Evolutionary conservation across 1,140 invertebrate species (phyloP).

Genomic region (Drosophila lowei): DNA sequence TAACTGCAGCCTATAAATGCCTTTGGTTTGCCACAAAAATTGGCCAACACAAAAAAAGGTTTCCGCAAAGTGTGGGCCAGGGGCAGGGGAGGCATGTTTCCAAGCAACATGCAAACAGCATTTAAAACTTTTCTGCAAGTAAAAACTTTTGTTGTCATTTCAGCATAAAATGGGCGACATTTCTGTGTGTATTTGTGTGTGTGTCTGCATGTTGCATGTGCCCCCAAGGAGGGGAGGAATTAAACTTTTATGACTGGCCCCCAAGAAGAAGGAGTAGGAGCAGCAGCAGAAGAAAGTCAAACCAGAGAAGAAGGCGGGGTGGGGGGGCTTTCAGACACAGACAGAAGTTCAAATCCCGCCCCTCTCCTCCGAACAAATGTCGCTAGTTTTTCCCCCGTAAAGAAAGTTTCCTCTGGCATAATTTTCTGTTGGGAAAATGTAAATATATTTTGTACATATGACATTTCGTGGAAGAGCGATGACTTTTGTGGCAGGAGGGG

Average conservation of each 20-base stretch:
- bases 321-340: constrained; percentile 3
- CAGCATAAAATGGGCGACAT: constrained; percentile 66
- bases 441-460: constrained; percentile 74
- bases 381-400: constrained; percentile 62
- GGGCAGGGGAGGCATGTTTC: constrained; percentile 15
- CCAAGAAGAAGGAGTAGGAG: constrained; percentile 18
- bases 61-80: not conserved
- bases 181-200: constrained; percentile 23
- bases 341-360: constrained; percentile 21
- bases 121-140: constrained; percentile 61
- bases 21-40: constrained; percentile 37
- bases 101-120: constrained; percentile 76
- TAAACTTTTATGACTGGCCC: constrained; percentile 68
- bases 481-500: constrained; percentile 48
- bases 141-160: constrained; percentile 77
- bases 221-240: constrained; percentile 44
- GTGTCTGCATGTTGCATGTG: constrained; percentile 55
- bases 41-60: constrained; percentile 39
- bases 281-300: constrained; percentile 16
- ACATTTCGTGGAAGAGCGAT: constrained; percentile 58
- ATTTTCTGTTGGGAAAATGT: constrained; percentile 59
- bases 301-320: not conserved
- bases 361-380: constrained; percentile 46
- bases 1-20: constrained; percentile 40
- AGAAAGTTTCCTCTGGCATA: constrained; percentile 61